phyloP scores from a whole-genome alignment of 2,113 vertebrate species.

The Bettongia penicillata region DNA sequence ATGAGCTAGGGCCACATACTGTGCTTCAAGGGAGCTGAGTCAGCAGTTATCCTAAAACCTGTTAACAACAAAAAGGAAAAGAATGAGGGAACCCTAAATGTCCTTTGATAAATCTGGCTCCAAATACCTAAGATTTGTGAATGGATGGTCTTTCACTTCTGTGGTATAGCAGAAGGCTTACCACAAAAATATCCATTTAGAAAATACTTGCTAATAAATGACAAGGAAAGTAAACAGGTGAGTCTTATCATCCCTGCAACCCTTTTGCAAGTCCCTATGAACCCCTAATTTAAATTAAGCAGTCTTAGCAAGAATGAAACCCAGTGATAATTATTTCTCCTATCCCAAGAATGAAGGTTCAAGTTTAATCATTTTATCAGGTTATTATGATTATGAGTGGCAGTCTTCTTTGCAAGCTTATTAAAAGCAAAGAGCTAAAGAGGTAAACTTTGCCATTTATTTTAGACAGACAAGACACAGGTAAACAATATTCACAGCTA shows the following conservation, averaged over 20 bases:
- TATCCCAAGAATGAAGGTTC: not conserved
- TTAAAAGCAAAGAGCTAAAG: slow-evolving; percentile 8
- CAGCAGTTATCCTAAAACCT: not conserved
- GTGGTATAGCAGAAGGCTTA: not conserved
- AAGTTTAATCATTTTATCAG: not conserved
- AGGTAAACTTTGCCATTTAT: not conserved
- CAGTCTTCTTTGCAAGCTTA: slow-evolving; percentile 39
- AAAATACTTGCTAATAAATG: not conserved
- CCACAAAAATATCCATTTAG: not conserved
- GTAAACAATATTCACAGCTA: slow-evolving; percentile 34
- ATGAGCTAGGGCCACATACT: not conserved
- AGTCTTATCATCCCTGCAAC: not conserved
- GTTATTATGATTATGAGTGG: not conserved
- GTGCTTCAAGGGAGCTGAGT: not conserved
- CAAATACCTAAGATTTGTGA: not conserved
- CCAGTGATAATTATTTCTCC: not conserved
- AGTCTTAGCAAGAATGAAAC: not conserved
- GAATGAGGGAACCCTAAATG: not conserved
- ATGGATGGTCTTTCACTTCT: not conserved
- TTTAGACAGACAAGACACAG: not conserved
- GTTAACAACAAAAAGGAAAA: not conserved
- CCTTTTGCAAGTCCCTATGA: not conserved
- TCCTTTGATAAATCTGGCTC: not conserved
- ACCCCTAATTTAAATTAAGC: not conserved
- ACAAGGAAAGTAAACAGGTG: not conserved